These are phyloP conservation scores for Amyelois transitella DNA, from an alignment of 1,140 invertebrate genomes.

Conservation along the genomic window DNA sequence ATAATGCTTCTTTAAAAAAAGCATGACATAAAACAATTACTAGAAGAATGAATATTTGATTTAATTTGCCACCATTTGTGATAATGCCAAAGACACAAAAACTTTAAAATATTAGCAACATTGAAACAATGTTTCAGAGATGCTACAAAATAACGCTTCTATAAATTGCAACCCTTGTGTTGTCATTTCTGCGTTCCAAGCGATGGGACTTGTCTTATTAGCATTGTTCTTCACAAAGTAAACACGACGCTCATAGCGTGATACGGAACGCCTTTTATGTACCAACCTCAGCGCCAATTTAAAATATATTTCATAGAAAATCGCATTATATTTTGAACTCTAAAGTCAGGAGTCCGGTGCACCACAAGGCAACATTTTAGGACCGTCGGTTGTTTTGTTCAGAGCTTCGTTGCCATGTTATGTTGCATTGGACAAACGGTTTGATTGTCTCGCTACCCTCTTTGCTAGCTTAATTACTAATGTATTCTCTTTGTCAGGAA, in stretches of 20 bases:
- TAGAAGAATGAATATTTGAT: too few species aligned
- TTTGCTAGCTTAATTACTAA: constrained; percentile 24
- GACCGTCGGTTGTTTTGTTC: constrained; percentile 8
- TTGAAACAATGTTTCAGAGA: not conserved
- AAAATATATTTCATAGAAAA: constrained; percentile 8
- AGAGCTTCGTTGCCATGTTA: constrained; percentile 25
- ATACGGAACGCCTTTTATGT: constrained; percentile 54
- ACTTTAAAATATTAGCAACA: not conserved
- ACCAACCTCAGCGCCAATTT: constrained; percentile 22
- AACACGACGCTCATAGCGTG: constrained; percentile 47
- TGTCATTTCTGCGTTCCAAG: constrained; percentile 48
- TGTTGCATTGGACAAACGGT: constrained; percentile 34
- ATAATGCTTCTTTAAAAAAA: too few species aligned
- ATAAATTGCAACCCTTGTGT: constrained; percentile 23
- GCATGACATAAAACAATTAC: too few species aligned
- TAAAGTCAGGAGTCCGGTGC: not conserved
- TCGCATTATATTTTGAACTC: constrained; percentile 5
- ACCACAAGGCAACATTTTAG: not conserved
- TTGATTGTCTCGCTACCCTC: constrained; percentile 27
- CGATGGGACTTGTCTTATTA: constrained; percentile 56
- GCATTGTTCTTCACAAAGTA: constrained; percentile 47
- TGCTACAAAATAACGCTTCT: not conserved
- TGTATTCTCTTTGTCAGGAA: constrained; percentile 8
- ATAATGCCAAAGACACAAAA: too few species aligned
- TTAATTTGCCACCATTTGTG: too few species aligned